Evolutionary conservation across 2,888 invertebrate species (phyloP), one percentile per base, ranked within the genome.

Genomic region (Athalia rosae): DNA sequence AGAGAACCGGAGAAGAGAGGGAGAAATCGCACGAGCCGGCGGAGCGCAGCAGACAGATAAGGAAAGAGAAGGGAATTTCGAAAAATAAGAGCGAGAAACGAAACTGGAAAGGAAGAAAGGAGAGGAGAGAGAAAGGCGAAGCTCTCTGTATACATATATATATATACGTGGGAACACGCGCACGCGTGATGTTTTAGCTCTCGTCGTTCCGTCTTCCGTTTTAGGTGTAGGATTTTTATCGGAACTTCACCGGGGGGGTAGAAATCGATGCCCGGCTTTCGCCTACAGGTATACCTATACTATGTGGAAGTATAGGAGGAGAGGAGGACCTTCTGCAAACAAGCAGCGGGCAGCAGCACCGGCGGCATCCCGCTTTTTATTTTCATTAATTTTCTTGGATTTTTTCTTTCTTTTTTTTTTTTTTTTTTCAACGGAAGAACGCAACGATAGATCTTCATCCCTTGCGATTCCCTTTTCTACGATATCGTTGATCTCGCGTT

Each of bases 201-300:
- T 28, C 4, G 8, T 13, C 50, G 13, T 28, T 50, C 50, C 11
- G n/a, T 28, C 53, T 3, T 8, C 6, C 74, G 74, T 74, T 62
- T 62, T 62, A 15, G 61, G 15, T 62, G 61, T 50, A 6, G 59
- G 74, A 74, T 74, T 74, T 74, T 74, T 74, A 74, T 74, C 74
- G 61, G 61, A 74, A 74, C 74, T 61, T 50, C 28, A 28, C 28
- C 28, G 28, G 28, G n/a, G 48, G 74, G 69, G 50, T 9, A 15
- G 43, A 74, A 74, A 74, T 74, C 74, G 74, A 74, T 74, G 74
- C 61, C 61, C 61, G 13, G 13, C 11, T 9, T 11, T 11, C 11
- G 53, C 53, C 53, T 4, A n/a, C 7, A 53, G 1, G 28, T 28
- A 28, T 28, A 28, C 2, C 28, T 28, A 28, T 28, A 28, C 28